phyloP scores from a whole-genome alignment of 2,113 vertebrate genomes.

The Cardinalis cardinalis region DNA sequence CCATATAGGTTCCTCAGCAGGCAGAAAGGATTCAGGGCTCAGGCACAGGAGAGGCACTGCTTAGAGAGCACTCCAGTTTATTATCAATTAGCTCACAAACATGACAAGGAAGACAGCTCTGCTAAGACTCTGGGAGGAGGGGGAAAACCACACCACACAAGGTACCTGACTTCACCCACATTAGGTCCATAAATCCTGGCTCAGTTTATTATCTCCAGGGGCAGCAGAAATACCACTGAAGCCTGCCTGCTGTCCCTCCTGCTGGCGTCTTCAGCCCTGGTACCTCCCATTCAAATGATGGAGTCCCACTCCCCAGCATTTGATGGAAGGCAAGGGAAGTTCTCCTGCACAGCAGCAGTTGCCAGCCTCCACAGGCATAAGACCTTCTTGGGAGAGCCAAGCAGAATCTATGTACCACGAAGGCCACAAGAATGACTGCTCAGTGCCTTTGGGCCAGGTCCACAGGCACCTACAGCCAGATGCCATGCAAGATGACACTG shows the following conservation, averaged over 20 bases:
- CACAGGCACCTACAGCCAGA: not conserved
- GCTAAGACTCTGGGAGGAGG: not conserved
- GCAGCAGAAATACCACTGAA: not conserved
- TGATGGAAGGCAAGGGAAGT: not conserved
- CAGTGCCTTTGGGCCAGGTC: rapidly evolving
- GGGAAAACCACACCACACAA: slow-evolving; percentile 6
- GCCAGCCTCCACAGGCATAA: not conserved
- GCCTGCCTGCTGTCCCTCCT: not conserved
- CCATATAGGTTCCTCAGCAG: slow-evolving; percentile 30
- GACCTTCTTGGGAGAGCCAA: not conserved
- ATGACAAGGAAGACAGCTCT: slow-evolving; percentile 37
- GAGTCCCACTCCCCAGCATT: not conserved
- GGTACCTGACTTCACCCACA: slow-evolving; percentile 39
- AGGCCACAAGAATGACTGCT: not conserved
- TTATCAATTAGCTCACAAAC: slow-evolving; percentile 42
- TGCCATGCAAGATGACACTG: not conserved
- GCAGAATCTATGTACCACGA: not conserved
- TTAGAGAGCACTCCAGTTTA: slow-evolving; percentile 16
- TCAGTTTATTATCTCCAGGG: not conserved
- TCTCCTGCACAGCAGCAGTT: not conserved
- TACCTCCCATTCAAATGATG: not conserved
- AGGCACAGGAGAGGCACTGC: not conserved
- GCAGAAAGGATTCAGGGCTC: slow-evolving; percentile 30
- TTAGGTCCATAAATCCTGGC: not conserved
- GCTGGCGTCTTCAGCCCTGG: not conserved